Evolutionary conservation across 23 tunicate species (phyloP).

Genomic region (Phallusia fumigata): DNA sequence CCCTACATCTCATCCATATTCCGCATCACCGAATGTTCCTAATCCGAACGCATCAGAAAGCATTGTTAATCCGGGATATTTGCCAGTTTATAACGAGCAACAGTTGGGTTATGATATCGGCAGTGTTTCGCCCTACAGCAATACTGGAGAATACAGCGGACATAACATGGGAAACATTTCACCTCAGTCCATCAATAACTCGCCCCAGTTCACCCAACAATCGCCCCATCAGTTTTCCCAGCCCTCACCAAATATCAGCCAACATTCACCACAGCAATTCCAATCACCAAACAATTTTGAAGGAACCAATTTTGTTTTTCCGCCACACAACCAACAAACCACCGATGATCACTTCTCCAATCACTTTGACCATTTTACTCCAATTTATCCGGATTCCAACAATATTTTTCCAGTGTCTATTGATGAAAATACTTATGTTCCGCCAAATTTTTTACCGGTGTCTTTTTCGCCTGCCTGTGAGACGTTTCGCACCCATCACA

Average conservation of each 20-base stretch:
- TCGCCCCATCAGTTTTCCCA: neutral
- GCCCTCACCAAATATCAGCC: neutral
- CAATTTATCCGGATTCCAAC: neutral
- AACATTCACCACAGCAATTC: neutral
- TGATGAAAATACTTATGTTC: no score
- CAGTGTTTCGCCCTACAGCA: neutral
- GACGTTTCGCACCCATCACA: no score
- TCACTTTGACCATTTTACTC: neutral
- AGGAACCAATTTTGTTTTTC: no score
- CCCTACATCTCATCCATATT: neutral
- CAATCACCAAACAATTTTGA: neutral
- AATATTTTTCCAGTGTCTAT: neutral
- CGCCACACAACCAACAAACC: no score
- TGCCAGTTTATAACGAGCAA: neutral
- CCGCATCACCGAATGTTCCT: neutral
- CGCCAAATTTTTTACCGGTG: no score
- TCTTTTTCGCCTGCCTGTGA: no score
- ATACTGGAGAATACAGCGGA: neutral
- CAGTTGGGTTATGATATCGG: neutral
- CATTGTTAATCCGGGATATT: neutral
- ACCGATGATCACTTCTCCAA: neutral
- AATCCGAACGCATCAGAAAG: no score
- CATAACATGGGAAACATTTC: no score
- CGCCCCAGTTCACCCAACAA: no score
- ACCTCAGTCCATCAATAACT: no score